These are phyloP conservation scores for Glyphotaelius pellucidus DNA, from an alignment of 2,888 invertebrate species.

Conservation along the genomic window DNA sequence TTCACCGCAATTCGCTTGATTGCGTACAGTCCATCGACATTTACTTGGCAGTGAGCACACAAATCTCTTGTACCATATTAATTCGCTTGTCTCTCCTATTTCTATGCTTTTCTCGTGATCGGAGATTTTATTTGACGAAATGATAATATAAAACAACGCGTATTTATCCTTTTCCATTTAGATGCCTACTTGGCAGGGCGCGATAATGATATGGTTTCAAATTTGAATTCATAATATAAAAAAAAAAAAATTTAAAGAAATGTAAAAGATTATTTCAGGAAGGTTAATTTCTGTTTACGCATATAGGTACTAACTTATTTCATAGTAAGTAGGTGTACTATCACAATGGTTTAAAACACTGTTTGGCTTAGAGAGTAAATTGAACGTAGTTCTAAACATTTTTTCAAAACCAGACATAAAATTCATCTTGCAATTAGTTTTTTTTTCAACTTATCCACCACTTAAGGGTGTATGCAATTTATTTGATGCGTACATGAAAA, in stretches of 20 bases:
- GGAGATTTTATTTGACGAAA: not conserved
- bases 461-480: too few relatives aligned
- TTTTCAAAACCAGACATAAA: too few relatives aligned
- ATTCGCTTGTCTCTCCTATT: not conserved
- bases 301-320: not conserved
- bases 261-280: not conserved
- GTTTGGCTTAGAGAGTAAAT: too few relatives aligned
- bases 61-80: not conserved
- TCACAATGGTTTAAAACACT: too few relatives aligned
- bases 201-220: not conserved
- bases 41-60: conserved; percentile 57
- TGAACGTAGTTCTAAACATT: too few relatives aligned
- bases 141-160: not conserved
- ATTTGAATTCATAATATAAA: not conserved
- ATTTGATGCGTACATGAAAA: too few relatives aligned
- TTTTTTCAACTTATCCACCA: too few relatives aligned
- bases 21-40: conserved; percentile 65
- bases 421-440: too few relatives aligned
- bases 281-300: not conserved
- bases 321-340: too few relatives aligned
- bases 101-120: not conserved
- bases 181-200: not conserved
- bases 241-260: too few relatives aligned
- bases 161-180: not conserved
- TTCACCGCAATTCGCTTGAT: conserved; percentile 66